Evolutionary conservation across 2,888 invertebrate genomes (phyloP).

Genomic region (Torymus auratus): DNA sequence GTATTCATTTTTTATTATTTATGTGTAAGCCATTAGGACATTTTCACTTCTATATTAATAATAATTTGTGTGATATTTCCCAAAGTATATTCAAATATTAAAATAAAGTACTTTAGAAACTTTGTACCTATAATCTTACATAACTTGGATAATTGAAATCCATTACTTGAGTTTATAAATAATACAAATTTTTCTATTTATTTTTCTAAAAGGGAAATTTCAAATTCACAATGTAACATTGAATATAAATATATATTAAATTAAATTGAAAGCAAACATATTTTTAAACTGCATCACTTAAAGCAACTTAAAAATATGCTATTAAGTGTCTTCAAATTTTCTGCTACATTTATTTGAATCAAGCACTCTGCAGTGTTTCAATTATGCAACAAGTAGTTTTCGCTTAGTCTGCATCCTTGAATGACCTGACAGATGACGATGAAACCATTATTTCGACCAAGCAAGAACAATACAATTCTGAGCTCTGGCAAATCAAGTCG

Average conservation of each 20-base stretch:
- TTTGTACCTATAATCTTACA: too few relatives aligned
- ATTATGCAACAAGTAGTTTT: constrained; percentile 54
- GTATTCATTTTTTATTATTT: too few relatives aligned
- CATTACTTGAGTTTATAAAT: too few relatives aligned
- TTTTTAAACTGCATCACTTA: background rate
- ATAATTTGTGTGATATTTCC: too few relatives aligned
- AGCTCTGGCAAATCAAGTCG: constrained; percentile 43
- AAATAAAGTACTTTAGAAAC: too few relatives aligned
- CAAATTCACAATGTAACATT: too few relatives aligned
- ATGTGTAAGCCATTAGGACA: too few relatives aligned
- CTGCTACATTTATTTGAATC: background rate
- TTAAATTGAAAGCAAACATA: background rate
- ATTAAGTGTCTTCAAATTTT: constrained; percentile 26
- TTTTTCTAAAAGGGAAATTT: too few relatives aligned
- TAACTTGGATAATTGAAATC: too few relatives aligned
- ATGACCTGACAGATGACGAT: constrained; percentile 36
- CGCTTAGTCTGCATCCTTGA: constrained; percentile 51
- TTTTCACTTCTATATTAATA: too few relatives aligned
- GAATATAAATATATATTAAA: background rate
- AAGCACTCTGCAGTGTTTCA: constrained; percentile 28
- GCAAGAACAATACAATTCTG: constrained; percentile 48
- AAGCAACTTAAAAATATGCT: constrained; percentile 3
- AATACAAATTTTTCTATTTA: too few relatives aligned
- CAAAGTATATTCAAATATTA: too few relatives aligned
- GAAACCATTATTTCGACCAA: constrained; percentile 41